Evolutionary conservation across 2,888 invertebrate species (phyloP).

Genomic region (Adelognathus sp.): DNA sequence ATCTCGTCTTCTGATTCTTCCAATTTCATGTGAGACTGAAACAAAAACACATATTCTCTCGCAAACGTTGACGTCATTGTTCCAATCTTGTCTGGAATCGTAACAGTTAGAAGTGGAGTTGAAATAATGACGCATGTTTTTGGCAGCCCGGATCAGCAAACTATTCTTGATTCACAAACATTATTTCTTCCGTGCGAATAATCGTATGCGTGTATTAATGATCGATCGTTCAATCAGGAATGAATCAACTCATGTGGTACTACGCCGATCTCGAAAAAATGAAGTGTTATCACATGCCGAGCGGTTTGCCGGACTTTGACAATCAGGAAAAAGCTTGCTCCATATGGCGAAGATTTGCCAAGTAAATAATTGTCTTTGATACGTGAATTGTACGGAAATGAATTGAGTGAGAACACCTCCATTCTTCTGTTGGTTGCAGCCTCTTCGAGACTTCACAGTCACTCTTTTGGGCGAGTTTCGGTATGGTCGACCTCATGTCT

Average conservation of each 20-base stretch:
- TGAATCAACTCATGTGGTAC: slow-evolving; percentile 96
- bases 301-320: slow-evolving; percentile 91
- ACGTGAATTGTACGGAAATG: not conserved
- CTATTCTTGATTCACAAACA: too few species aligned
- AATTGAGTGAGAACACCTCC: not conserved
- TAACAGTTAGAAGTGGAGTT: too few species aligned
- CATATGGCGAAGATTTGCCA: slow-evolving; percentile 94
- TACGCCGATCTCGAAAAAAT: slow-evolving; percentile 94
- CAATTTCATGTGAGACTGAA: too few species aligned
- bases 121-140: too few species aligned
- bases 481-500: slow-evolving; percentile 95
- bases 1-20: too few species aligned
- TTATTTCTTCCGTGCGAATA: too few species aligned
- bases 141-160: too few species aligned
- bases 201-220: not conserved
- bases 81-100: too few species aligned
- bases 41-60: too few species aligned
- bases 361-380: slow-evolving; percentile 83
- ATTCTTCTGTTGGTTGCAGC: slow-evolving; percentile 82
- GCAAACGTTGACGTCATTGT: too few species aligned
- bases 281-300: slow-evolving; percentile 90
- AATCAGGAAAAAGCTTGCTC: slow-evolving; percentile 91
- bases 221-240: slow-evolving; percentile 81
- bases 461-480: slow-evolving; percentile 99
- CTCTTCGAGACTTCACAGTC: slow-evolving; percentile 99